phyloP scores from a whole-genome alignment of 2,888 invertebrate species.

The Rhingia rostrata region DNA sequence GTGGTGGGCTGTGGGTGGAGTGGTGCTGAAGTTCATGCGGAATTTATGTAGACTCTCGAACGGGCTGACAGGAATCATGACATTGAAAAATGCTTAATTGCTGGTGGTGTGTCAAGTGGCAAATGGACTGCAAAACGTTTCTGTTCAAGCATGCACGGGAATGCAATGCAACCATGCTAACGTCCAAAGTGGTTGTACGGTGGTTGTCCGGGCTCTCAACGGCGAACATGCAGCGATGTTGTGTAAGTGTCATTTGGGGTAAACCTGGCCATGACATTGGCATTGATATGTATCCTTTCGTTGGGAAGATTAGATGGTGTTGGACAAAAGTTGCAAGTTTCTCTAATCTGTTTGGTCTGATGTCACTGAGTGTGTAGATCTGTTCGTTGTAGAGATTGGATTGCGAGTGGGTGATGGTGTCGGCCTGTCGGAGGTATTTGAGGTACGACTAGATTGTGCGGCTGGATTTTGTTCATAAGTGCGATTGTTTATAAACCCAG shows the following conservation, averaged over 20 bases:
- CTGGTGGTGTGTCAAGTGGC: slow-evolving; percentile 73
- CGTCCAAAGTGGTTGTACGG: slow-evolving; percentile 50
- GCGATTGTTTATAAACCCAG: neutral
- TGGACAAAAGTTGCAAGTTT: slow-evolving; percentile 26
- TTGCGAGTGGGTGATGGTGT: neutral
- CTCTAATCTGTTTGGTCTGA: slow-evolving; percentile 32
- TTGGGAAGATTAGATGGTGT: slow-evolving; percentile 16
- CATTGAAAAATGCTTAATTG: slow-evolving; percentile 73
- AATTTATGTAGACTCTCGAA: slow-evolving; percentile 63
- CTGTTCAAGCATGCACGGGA: slow-evolving; percentile 35
- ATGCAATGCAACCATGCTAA: slow-evolving; percentile 20
- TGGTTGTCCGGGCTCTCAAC: slow-evolving; percentile 34
- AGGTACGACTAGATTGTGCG: neutral
- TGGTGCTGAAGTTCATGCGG: slow-evolving; percentile 32
- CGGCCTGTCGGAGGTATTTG: neutral
- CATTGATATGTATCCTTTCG: slow-evolving; percentile 41
- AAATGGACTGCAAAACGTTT: slow-evolving; percentile 67
- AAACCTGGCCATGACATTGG: slow-evolving; percentile 66
- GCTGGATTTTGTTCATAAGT: slow-evolving; percentile 3
- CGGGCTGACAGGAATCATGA: slow-evolving; percentile 65
- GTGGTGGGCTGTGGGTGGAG: slow-evolving; percentile 32
- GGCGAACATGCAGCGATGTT: slow-evolving; percentile 47
- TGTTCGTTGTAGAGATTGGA: neutral
- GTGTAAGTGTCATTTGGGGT: slow-evolving; percentile 59
- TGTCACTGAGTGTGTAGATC: neutral